These are phyloP conservation scores for Meteorus colon DNA, from an alignment of 2,888 invertebrate species.

Conservation along the genomic window DNA sequence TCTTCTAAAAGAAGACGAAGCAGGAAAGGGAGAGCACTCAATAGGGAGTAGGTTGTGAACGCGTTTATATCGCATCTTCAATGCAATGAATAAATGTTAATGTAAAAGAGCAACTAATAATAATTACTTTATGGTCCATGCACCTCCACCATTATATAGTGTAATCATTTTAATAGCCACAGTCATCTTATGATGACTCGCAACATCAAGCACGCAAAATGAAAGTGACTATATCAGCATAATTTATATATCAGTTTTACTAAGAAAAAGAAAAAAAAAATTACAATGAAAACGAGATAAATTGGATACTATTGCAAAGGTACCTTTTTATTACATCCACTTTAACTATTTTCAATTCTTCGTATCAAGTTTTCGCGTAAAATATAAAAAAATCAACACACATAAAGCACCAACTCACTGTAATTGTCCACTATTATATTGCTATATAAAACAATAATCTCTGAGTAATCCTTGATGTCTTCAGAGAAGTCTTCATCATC, in stretches of 20 bases:
- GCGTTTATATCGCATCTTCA: constrained; percentile 35
- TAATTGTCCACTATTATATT: constrained; percentile 3
- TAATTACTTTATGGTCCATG: constrained; percentile 65
- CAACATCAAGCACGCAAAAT: constrained; percentile 5
- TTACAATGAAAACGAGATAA: not conserved
- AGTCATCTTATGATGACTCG: constrained; percentile 59
- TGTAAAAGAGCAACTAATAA: constrained; percentile 59
- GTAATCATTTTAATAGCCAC: constrained; percentile 69
- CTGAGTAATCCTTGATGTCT: constrained; percentile 16
- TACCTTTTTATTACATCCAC: not conserved
- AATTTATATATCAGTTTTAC: constrained; percentile 14
- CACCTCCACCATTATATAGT: constrained; percentile 54
- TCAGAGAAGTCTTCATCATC: constrained; percentile 11
- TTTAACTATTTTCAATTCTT: constrained; percentile 7
- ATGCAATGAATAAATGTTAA: constrained; percentile 70
- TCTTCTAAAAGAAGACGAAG: not conserved
- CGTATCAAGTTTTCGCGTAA: not conserved
- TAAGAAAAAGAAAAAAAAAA: not conserved
- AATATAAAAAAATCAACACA: not conserved
- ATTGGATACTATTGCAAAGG: not conserved
- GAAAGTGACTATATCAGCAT: not conserved
- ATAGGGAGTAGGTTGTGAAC: constrained; percentile 28
- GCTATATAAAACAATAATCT: constrained; percentile 2
- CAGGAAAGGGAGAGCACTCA: constrained; percentile 14
- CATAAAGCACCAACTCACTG: not conserved